Evolutionary conservation across 2,888 invertebrate species (phyloP), one percentile per base, ranked within the genome.

Genomic region (Cerceris rybyensis): DNA sequence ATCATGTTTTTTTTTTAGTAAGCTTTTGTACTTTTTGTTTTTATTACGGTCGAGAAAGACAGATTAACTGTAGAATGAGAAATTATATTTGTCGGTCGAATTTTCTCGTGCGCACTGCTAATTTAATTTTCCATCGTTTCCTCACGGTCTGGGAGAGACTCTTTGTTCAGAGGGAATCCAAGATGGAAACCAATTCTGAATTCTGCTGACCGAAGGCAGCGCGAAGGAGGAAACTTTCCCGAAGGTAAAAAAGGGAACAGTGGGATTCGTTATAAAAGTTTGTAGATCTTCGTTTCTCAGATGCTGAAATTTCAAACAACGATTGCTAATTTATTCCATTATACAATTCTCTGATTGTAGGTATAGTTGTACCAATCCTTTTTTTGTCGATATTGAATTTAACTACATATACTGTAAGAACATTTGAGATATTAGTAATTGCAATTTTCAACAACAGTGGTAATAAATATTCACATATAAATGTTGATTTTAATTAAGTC

Each of bases 141-240:
- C 67, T 61, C 70, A 58, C 67, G 49, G 70, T 66, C 41, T 42
- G 66, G 61, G 54, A 16, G 64, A 75, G 65, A 50, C 69, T 66
- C 71, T 79, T 68, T 78, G 76, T 77, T 77, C 81, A 66, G 77
- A 66, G 60, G 70, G 73, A 74, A 73, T 78, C 73, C 41, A 78
- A 80, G 79, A 80, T 70, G 66, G 79, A 70, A 79, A 70, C 74
- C 81, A 80, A 81, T 81, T 67, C 67, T 67, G 68, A 70, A 81
- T 81, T 81, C 72, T 81, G 75, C 76, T 80, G 79, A 80, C 79
- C 78, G 67, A 78, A 78, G 70, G 66, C 70, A 78, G 70, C 65
- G 46, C 55, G 71, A 70, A 50, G 58, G 73, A 70, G 70, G 39
- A 79, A 77, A 77, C 63, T 80, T 80, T 71, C 63, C 50, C 6